phyloP scores from a whole-genome alignment of 2,797 vertebrate genomes.

The Pangasius sanitwongsei region DNA sequence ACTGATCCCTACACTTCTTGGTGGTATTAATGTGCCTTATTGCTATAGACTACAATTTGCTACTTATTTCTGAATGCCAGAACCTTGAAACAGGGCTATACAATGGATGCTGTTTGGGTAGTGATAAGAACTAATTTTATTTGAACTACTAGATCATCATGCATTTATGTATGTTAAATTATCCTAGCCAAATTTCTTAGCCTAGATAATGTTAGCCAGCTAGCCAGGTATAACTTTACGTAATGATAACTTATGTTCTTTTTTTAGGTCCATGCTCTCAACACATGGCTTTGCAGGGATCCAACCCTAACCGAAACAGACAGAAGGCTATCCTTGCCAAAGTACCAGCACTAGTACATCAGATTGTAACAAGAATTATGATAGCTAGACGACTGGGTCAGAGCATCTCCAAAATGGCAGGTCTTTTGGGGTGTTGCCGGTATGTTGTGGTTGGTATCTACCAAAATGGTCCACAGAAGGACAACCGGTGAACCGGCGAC shows the following conservation, averaged over 20 bases:
- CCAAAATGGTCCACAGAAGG: no score
- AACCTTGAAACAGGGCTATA: neutral
- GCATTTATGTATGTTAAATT: neutral
- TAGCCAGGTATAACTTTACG: neutral
- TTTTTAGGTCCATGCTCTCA: neutral
- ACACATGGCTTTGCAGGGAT: neutral
- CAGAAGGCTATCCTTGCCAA: neutral
- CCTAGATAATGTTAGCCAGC: neutral
- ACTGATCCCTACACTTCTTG: neutral
- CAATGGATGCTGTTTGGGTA: neutral
- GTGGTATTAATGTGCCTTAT: neutral
- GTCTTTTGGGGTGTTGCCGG: no score
- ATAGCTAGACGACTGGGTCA: neutral
- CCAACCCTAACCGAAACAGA: neutral
- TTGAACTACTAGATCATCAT: neutral
- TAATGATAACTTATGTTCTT: neutral
- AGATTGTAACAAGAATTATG: neutral
- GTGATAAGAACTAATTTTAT: neutral
- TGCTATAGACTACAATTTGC: neutral
- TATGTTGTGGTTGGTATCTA: no score
- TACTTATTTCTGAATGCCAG: neutral
- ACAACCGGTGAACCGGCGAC: no score
- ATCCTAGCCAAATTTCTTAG: neutral
- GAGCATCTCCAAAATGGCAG: no score
- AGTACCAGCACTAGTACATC: neutral